Evolutionary conservation across 2,888 invertebrate genomes (phyloP).

Genomic region (Rhyacophila evoluta): DNA sequence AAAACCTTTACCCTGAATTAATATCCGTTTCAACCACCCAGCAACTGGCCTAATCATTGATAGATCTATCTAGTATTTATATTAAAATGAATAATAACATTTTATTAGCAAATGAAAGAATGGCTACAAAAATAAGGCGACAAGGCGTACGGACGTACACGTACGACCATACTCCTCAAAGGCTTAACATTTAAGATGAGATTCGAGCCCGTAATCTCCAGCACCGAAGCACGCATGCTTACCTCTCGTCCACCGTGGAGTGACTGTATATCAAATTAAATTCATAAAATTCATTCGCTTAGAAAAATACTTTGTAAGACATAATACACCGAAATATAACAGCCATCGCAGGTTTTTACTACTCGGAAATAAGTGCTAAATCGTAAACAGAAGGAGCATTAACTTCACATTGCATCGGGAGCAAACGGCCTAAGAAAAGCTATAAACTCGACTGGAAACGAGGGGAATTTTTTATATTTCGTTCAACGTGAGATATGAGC

Average conservation of each 20-base stretch:
- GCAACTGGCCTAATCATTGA: too few relatives aligned
- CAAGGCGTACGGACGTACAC: too few relatives aligned
- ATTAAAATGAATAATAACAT: too few relatives aligned
- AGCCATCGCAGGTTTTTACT: neutral
- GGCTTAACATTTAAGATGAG: neutral
- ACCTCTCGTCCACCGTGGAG: too few relatives aligned
- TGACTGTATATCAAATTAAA: neutral
- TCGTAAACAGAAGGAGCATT: neutral
- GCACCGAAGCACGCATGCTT: too few relatives aligned
- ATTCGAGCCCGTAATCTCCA: too few relatives aligned
- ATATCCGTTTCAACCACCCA: too few relatives aligned
- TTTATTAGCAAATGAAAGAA: too few relatives aligned
- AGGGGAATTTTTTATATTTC: neutral
- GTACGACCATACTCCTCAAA: too few relatives aligned
- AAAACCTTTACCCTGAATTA: too few relatives aligned
- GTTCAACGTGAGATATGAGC: constrained; percentile 1
- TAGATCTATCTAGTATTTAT: too few relatives aligned
- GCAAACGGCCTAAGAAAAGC: constrained; percentile 1
- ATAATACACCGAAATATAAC: neutral
- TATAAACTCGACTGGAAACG: constrained; percentile 1
- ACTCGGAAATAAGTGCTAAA: constrained; percentile 6
- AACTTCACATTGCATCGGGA: neutral
- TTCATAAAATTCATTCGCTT: neutral
- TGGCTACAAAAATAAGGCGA: too few relatives aligned
- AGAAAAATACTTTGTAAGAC: neutral